phyloP scores from a whole-genome alignment of 2,113 vertebrate species.

The Sprattus sprattus region DNA sequence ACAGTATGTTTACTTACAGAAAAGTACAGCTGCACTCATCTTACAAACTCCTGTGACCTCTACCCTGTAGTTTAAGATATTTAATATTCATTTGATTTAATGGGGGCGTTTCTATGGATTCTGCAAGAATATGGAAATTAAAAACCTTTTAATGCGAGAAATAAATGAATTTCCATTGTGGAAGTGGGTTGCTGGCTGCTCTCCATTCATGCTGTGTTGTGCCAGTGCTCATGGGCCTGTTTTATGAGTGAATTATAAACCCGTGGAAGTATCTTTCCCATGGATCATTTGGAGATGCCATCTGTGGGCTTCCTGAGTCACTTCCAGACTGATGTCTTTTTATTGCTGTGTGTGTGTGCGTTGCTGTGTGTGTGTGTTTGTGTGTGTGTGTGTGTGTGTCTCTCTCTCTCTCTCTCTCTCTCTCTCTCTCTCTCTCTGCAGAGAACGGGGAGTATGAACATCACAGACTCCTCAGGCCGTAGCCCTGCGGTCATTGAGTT shows the following conservation, averaged over 20 bases:
- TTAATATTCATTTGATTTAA: conserved; percentile 1
- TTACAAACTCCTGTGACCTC: background rate
- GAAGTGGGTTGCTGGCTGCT: background rate
- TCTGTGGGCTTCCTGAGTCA: conserved; percentile 12
- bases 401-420: no score
- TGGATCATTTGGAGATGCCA: conserved; percentile 19
- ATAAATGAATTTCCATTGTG: conserved; percentile 14
- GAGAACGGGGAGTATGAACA: conserved; percentile 1
- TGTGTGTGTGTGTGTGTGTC: no score
- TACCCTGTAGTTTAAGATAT: background rate
- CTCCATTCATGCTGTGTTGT: background rate
- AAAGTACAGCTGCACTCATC: background rate
- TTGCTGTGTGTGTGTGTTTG: conserved; percentile 23
- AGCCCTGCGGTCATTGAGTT: conserved; percentile 93
- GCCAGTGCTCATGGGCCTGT: background rate
- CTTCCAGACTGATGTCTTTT: conserved; percentile 2
- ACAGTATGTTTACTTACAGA: background rate
- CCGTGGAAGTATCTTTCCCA: conserved; percentile 3
- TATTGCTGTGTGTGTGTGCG: conserved; percentile 36
- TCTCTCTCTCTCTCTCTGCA: background rate
- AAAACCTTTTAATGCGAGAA: conserved; percentile 5
- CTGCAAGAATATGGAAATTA: background rate
- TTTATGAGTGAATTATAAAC: conserved; percentile 15
- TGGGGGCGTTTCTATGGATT: background rate
- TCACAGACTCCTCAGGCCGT: conserved; percentile 57